Conservation (phyloP, 2,113 vertebrate genomes). For the Eptatretus burgeri region DNA sequence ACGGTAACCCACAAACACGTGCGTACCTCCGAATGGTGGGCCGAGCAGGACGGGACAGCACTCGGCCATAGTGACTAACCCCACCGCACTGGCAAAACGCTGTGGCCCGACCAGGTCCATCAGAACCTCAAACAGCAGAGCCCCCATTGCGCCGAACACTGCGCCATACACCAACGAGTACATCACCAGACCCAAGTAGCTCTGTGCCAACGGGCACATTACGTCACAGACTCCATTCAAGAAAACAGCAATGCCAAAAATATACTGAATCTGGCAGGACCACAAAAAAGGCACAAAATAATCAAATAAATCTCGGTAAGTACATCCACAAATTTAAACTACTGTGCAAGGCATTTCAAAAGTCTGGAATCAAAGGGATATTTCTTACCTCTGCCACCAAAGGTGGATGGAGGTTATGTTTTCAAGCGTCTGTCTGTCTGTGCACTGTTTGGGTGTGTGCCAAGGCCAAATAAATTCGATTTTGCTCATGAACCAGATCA, state of each 20-base stretch:
- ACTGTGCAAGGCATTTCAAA: neutral
- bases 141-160: conserved; percentile 31
- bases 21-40: conserved; percentile 38
- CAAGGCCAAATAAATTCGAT: neutral
- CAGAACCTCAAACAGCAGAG: conserved; percentile 36
- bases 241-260: conserved; percentile 29
- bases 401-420: too few species aligned
- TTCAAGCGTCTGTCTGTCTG: too few species aligned
- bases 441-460: neutral
- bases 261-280: conserved; percentile 20
- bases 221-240: conserved; percentile 31
- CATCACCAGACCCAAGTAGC: conserved; percentile 16
- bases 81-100: conserved; percentile 26
- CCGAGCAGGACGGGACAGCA: conserved; percentile 30
- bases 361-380: neutral
- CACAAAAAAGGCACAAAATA: neutral
- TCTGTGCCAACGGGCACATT: conserved; percentile 24
- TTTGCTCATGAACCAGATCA: too few species aligned
- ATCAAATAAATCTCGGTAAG: neutral
- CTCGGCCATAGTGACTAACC: conserved; percentile 32
- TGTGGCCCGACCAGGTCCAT: conserved; percentile 31
- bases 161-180: conserved; percentile 24
- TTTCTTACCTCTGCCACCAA: too few species aligned
- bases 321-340: neutral
- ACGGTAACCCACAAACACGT: too few species aligned